Evolutionary conservation across 2,888 invertebrate species (phyloP).

Genomic region (Schizaphis graminum): DNA sequence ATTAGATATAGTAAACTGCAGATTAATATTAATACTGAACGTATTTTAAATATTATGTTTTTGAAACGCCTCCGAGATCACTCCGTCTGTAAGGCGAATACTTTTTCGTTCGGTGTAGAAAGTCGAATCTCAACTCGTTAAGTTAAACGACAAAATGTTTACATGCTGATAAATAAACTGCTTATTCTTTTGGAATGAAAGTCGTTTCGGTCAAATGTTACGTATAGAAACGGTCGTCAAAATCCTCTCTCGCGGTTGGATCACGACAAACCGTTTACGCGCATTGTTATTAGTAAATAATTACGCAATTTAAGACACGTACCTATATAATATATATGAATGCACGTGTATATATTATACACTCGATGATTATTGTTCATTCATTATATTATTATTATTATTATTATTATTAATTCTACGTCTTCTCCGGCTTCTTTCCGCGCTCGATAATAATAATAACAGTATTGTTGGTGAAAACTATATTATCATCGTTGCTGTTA

Average conservation of each 20-base stretch:
- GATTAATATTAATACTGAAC: too few species aligned
- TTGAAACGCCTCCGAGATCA: neutral
- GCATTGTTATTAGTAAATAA: neutral
- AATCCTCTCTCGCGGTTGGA: neutral
- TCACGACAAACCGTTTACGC: neutral
- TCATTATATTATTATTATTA: neutral
- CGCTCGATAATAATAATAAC: neutral
- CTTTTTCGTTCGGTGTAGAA: neutral
- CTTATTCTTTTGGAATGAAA: conserved; percentile 19
- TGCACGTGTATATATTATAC: neutral
- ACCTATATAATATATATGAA: neutral
- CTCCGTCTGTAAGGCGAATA: neutral
- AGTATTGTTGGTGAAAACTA: neutral
- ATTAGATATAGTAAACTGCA: too few species aligned
- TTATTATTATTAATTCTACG: neutral
- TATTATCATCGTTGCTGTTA: neutral
- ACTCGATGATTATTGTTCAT: neutral
- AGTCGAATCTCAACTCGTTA: neutral
- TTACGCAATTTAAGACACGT: neutral
- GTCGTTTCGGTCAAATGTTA: neutral
- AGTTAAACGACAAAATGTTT: neutral
- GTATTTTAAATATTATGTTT: neutral
- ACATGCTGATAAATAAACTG: neutral
- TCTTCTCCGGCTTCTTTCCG: neutral
- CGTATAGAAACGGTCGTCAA: neutral